Conservation (phyloP, 2,888 invertebrate species). For the Cephus sareptanus region DNA sequence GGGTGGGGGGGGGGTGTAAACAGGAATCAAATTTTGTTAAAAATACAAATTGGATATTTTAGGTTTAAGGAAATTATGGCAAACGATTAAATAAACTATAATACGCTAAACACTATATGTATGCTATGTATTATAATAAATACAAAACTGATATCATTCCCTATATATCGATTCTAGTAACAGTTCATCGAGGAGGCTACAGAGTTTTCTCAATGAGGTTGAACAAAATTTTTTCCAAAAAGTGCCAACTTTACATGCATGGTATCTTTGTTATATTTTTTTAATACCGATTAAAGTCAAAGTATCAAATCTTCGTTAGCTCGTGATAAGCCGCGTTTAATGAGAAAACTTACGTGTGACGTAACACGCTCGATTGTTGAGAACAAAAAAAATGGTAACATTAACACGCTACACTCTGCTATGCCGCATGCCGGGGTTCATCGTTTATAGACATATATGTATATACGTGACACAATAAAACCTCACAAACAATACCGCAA, state of each 20-base stretch:
- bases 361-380: not conserved
- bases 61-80: not conserved
- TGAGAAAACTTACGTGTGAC: not conserved
- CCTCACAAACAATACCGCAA: slow-evolving; percentile 20
- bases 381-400: not conserved
- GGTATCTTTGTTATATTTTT: not conserved
- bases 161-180: not conserved
- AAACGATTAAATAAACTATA: not conserved
- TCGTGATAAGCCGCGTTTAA: not conserved
- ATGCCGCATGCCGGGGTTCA: slow-evolving; percentile 20
- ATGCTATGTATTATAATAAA: not conserved
- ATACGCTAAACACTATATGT: not conserved
- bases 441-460: not conserved
- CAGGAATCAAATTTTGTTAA: not conserved
- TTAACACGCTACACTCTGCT: slow-evolving; percentile 22
- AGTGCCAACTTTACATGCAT: not conserved
- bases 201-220: not conserved
- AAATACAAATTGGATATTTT: not conserved
- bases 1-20: not conserved
- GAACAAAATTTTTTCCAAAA: not conserved
- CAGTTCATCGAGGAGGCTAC: not conserved
- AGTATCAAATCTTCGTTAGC: not conserved
- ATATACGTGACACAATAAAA: not conserved
- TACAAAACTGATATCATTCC: not conserved
- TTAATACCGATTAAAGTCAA: not conserved